Evolutionary conservation across 2,888 invertebrate species (phyloP).

Genomic region (Heliconius erato): DNA sequence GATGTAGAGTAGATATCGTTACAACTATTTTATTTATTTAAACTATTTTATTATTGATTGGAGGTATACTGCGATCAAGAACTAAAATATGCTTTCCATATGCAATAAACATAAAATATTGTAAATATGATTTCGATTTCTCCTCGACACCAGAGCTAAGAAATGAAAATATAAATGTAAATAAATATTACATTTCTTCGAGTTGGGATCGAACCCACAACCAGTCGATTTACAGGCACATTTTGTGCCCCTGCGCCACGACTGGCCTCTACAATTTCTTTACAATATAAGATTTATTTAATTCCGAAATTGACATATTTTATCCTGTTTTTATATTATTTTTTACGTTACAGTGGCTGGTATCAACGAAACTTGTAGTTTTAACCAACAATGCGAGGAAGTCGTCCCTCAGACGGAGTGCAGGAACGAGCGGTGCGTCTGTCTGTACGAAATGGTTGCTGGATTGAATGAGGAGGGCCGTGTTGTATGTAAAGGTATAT

Average conservation of each 20-base stretch:
- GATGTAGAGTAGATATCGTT: neutral
- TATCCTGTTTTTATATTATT: too few relatives aligned
- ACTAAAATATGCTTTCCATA: neutral
- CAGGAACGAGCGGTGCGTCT: constrained; percentile 91
- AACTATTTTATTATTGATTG: too few relatives aligned
- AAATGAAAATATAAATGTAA: too few relatives aligned
- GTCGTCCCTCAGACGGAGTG: constrained; percentile 91
- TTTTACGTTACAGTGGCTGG: constrained; percentile 87
- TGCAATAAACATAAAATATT: too few relatives aligned
- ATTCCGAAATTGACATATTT: neutral
- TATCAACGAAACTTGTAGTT: constrained; percentile 93
- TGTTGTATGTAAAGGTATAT: constrained; percentile 90
- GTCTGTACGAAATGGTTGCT: constrained; percentile 92
- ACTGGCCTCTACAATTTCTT: too few relatives aligned
- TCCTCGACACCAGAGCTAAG: too few relatives aligned
- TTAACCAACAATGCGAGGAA: constrained; percentile 93
- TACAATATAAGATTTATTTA: too few relatives aligned
- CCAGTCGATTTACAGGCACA: too few relatives aligned
- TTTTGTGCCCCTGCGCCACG: too few relatives aligned
- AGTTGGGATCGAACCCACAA: too few relatives aligned
- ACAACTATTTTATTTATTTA: neutral
- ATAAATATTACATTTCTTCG: too few relatives aligned
- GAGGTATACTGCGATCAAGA: neutral
- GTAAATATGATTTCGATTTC: too few relatives aligned
- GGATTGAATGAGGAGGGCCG: constrained; percentile 89